Base-by-base conservation (phyloP, 2,888 invertebrate species). In the Thalpophila matura region DNA sequence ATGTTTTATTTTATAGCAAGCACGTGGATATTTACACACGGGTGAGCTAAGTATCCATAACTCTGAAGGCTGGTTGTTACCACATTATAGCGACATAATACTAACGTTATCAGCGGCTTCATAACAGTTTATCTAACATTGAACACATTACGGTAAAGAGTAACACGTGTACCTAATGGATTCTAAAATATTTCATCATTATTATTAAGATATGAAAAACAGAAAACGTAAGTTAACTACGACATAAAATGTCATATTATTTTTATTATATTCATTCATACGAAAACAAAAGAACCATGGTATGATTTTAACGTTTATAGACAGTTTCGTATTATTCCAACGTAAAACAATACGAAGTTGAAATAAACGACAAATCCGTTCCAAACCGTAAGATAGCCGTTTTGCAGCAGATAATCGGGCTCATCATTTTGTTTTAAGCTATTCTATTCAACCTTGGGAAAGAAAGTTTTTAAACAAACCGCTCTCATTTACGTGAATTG, bases 21-120 rank as follows among this genome's bases (percentile, higher is more conserved):
- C 40, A 20, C 27, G 27, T 60, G 33, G 12, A 46, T 70, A 40
- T 69, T 56, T 33, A 14, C 47, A 46, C 62, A 6, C n/a, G 40
- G 10, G 5, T 46, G 70, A 20, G 10, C 70, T 46, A 63, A 60
- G 61, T 46, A 60, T 20, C 31, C 45, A 63, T 69, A 33, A 63
- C 38, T 33, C 18, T 33, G 38, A 45, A 18, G 60, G 22, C 61
- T 45, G 60, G 22, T 10, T n/a, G 33, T 33, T 33, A 45, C 14
- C 38, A 46, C 7, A 22, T 33, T 63, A 69, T 22, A 18, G 22
- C 27, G 1, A 27, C 40, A 69, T 33, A 63, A 31, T 14, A 40
- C 37, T 18, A 20, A n/a, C 33, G 16, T 12, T 46, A 61, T 40
- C 60, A 59, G 27, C 18, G 14, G 33, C 29, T 70, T 61, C 61